Conservation (phyloP, 2,888 invertebrate species). For the Drosophila quasianomalipes region DNA sequence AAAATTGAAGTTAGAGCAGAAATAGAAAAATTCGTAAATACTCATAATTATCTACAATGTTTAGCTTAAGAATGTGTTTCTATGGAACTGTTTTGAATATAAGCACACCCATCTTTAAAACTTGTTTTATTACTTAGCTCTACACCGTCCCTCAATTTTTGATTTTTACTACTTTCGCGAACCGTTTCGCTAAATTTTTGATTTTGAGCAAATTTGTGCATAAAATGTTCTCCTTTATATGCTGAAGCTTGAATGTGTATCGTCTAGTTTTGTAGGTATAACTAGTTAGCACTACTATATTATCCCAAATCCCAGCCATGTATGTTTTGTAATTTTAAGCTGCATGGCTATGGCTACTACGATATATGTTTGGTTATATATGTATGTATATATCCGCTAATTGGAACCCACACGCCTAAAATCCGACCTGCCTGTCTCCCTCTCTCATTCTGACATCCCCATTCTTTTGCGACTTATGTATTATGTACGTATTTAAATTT, state of each 20-base stretch:
- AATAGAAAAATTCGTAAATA: slow-evolving; percentile 16
- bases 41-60: slow-evolving; percentile 40
- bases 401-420: slow-evolving; percentile 14
- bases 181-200: slow-evolving; percentile 40
- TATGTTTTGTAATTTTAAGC: slow-evolving; percentile 41
- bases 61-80: slow-evolving; percentile 23
- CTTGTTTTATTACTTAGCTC: slow-evolving; percentile 23
- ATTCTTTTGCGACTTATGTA: slow-evolving; percentile 62
- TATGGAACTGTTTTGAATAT: slow-evolving; percentile 36
- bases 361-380: slow-evolving; percentile 59
- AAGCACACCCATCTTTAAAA: slow-evolving; percentile 14
- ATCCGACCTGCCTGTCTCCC: slow-evolving; percentile 1
- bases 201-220: slow-evolving; percentile 74
- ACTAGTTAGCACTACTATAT: slow-evolving; percentile 52
- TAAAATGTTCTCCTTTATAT: slow-evolving; percentile 53
- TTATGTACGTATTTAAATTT: slow-evolving; percentile 80
- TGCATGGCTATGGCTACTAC: slow-evolving; percentile 58
- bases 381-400: slow-evolving; percentile 41
- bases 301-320: slow-evolving; percentile 54
- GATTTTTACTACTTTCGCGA: slow-evolving; percentile 49
- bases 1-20: slow-evolving; percentile 37
- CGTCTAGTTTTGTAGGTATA: slow-evolving; percentile 33
- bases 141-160: slow-evolving; percentile 12
- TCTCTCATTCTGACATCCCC: slow-evolving; percentile 7
- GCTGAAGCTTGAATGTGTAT: slow-evolving; percentile 56